Evolutionary conservation across 2,797 vertebrate species (phyloP).

Genomic region (Muscicapa striata): DNA sequence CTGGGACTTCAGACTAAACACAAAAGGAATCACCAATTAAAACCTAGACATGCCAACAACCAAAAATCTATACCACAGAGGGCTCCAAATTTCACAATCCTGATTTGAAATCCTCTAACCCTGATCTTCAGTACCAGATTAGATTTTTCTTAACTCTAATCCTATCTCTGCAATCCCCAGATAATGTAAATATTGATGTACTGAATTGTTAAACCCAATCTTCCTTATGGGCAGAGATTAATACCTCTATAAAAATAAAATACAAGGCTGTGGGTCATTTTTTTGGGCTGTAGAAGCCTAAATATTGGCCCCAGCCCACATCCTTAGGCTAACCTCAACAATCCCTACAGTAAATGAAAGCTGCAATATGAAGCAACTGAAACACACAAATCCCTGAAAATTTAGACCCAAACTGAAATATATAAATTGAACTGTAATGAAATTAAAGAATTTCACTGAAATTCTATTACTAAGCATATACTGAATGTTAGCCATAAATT

Average conservation of each 20-base stretch:
- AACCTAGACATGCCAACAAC: rapidly evolving
- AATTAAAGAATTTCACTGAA: neutral
- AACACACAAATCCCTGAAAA: neutral
- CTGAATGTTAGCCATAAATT: neutral
- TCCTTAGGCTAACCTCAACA: neutral
- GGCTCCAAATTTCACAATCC: neutral
- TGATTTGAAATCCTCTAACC: neutral
- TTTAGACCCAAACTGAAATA: neutral
- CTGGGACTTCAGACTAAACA: neutral
- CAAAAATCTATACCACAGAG: neutral
- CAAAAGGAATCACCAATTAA: neutral
- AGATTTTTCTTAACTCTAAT: neutral
- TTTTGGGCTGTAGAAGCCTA: neutral
- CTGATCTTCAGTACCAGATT: neutral
- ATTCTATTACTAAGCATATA: neutral
- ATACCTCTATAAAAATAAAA: neutral
- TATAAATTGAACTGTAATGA: neutral
- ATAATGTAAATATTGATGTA: neutral
- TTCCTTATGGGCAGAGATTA: neutral
- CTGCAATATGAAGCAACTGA: neutral
- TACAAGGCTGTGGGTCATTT: neutral
- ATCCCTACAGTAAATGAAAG: neutral
- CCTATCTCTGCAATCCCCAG: neutral
- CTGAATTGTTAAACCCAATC: neutral
- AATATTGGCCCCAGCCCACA: neutral